phyloP scores from a whole-genome alignment of 1,140 invertebrate species.

The Drosophila sucinea region DNA sequence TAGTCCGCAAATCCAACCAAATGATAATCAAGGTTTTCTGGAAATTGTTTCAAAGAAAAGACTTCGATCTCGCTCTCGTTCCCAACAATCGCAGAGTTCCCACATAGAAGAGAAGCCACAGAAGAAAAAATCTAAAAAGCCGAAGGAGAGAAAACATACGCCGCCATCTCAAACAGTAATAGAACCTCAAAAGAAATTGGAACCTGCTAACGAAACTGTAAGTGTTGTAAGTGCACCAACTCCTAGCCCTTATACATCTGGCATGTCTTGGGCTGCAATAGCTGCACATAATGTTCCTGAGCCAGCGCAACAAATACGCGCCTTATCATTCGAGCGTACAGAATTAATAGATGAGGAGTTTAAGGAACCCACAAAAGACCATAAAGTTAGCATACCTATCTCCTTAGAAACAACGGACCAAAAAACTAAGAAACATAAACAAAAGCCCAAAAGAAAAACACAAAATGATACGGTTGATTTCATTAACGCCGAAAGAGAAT shows the following conservation, averaged over 20 bases:
- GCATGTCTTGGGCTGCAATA: slow-evolving; percentile 78
- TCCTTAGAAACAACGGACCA: slow-evolving; percentile 50
- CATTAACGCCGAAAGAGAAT: slow-evolving; percentile 58
- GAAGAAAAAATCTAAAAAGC: slow-evolving; percentile 65
- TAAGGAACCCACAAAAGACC: slow-evolving; percentile 22
- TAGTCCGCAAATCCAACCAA: slow-evolving; percentile 23
- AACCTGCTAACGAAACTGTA: neutral
- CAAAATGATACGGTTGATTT: slow-evolving; percentile 51
- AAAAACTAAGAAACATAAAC: slow-evolving; percentile 67
- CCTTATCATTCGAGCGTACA: slow-evolving; percentile 44
- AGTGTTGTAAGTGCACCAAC: slow-evolving; percentile 1
- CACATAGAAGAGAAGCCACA: slow-evolving; percentile 49
- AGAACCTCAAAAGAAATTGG: neutral
- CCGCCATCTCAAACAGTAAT: neutral
- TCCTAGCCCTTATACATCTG: slow-evolving; percentile 42
- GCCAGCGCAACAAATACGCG: slow-evolving; percentile 68
- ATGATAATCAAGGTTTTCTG: slow-evolving; percentile 67
- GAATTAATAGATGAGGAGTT: slow-evolving; percentile 11
- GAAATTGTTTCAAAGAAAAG: slow-evolving; percentile 64
- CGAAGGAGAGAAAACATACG: slow-evolving; percentile 38
- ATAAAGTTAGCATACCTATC: slow-evolving; percentile 52
- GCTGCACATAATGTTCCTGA: slow-evolving; percentile 79
- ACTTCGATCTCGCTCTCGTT: slow-evolving; percentile 71
- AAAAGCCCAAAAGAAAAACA: slow-evolving; percentile 65
- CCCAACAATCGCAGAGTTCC: slow-evolving; percentile 64